A percentile compares a stretch with the other conserved stretches of the same genome.
phyloP scores from a whole-genome alignment of 2,113 vertebrate species.

The Syngnathoides biaculeatus region DNA sequence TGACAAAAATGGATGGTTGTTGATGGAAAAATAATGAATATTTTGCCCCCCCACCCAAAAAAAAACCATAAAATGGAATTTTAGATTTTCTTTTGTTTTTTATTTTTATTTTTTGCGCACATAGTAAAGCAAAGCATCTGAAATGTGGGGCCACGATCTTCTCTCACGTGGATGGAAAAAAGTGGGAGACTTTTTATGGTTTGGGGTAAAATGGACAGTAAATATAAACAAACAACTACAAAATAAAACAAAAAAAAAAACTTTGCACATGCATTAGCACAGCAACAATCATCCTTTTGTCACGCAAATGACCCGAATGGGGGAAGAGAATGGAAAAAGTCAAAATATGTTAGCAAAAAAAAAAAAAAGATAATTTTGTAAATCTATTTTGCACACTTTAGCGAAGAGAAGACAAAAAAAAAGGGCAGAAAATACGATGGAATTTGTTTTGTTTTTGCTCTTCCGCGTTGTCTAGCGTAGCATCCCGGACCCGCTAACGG shows the following conservation, averaged over 20 bases:
- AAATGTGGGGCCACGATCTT: no score
- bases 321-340: no score
- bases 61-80: not conserved
- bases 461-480: not conserved
- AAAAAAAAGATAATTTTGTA: no score
- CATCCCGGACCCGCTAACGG: not conserved
- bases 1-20: not conserved
- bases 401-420: no score
- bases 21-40: no score
- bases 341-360: no score
- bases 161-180: constrained; percentile 33
- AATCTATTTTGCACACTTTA: no score
- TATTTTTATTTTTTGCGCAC: no score
- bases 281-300: not conserved
- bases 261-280: constrained; percentile 59
- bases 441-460: no score
- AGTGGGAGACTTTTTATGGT: constrained; percentile 35
- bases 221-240: not conserved
- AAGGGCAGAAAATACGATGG: no score
- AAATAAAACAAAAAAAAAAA: constrained; percentile 27
- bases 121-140: no score
- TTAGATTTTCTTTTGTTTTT: not conserved
- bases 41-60: no score
- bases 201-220: constrained; percentile 15
- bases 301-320: not conserved